Percentiles rank a stretch among this genome's conserved stretches.
These are phyloP conservation scores for Xenopus petersii DNA, from an alignment of 2,797 vertebrate genomes.

Conservation along the genomic window DNA sequence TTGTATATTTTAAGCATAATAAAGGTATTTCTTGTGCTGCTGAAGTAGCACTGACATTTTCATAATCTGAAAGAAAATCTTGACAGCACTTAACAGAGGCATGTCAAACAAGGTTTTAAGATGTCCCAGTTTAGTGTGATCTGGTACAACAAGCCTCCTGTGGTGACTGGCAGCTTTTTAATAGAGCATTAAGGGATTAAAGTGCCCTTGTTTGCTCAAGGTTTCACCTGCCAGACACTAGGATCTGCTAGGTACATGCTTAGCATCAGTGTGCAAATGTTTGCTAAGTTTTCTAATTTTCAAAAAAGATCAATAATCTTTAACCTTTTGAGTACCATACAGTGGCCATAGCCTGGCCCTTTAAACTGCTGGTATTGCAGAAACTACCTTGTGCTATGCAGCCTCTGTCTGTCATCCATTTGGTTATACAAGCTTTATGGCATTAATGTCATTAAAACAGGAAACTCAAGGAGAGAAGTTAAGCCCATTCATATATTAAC, in stretches of 20 bases:
- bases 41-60: constrained; percentile 55
- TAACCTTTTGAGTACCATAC: too few relatives aligned
- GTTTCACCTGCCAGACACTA: constrained; percentile 65
- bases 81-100: constrained; percentile 59
- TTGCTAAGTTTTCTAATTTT: constrained; percentile 51
- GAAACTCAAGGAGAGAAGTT: too few relatives aligned
- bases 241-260: constrained; percentile 61
- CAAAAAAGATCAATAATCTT: too few relatives aligned
- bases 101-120: constrained; percentile 55
- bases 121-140: constrained; percentile 63
- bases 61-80: constrained; percentile 54
- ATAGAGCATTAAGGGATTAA: constrained; percentile 59
- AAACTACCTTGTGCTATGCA: too few relatives aligned
- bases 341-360: too few relatives aligned
- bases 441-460: too few relatives aligned
- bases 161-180: constrained; percentile 64
- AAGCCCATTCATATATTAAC: too few relatives aligned
- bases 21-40: constrained; percentile 19
- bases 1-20: neutral
- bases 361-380: too few relatives aligned
- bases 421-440: too few relatives aligned
- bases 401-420: too few relatives aligned
- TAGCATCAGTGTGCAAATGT: constrained; percentile 56
- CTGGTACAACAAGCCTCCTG: constrained; percentile 58
- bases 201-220: constrained; percentile 62